Base-by-base conservation (phyloP, 2,113 vertebrate genomes). In the Monopterus albus region DNA sequence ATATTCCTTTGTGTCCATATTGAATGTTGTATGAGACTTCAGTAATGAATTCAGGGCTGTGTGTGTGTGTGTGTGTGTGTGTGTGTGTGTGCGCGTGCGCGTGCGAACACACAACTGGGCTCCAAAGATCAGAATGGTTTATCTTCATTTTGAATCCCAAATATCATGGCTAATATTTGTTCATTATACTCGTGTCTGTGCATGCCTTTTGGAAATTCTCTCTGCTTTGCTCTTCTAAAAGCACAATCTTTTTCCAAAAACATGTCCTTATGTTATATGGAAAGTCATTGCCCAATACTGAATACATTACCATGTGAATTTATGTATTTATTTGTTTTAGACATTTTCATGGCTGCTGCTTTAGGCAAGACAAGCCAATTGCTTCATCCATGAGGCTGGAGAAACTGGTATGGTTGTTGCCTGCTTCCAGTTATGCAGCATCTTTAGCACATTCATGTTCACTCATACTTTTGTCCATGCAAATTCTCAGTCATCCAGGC, bases 221-320 rank as follows among this genome's bases (percentile, higher is more conserved):
- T 65, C 61, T 63, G 46, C 79, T 85, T 79, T 83, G 52, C 52
- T 83, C 62, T 29, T 42, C 68, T 61, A 40, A 75, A 71, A 86
- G 76, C 62, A 73, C 55, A 31, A 40, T 39, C 18, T 70, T 53
- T 75, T 58, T 56, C 43, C 3, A 72, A 45, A 83, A 88, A 81
- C 80, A 81, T 65, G 52, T 79, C 72, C 52, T 72, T 73, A 63
- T 84, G 84, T 82, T 77, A 49, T 57, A 62, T 31, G 55, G 51
- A 58, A 83, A 83, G 77, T 81, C 81, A 69, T 86, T 57, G 72
- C 74, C 82, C 61, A 51, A 71, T 84, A 75, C 72, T 61, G 83
- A 88, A 85, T 88, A 83, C 68, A 93, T 93, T 91, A 89, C 67
- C 85, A 91, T 93, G 62, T 79, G 73, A 91, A 88, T 85, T 81